These are phyloP conservation scores for Xylota sylvarum DNA, from an alignment of 2,888 invertebrate genomes.

Conservation along the genomic window DNA sequence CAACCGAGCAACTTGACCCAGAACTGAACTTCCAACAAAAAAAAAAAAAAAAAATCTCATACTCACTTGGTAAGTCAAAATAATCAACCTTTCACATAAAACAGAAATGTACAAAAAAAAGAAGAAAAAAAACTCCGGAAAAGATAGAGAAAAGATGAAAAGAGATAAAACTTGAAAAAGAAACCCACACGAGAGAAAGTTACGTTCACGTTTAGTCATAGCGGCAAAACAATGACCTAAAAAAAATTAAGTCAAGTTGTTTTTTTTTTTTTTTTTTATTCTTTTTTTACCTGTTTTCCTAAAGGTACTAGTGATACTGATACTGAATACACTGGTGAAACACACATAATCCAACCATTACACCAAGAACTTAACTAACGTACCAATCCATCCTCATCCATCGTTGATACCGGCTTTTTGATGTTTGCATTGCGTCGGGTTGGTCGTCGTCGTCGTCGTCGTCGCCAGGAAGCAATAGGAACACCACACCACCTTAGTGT, in stretches of 20 bases:
- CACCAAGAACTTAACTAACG: background rate
- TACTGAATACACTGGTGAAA: background rate
- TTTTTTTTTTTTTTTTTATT: background rate
- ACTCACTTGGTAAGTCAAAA: background rate
- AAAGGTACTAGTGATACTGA: background rate
- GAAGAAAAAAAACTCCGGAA: slow-evolving; percentile 7
- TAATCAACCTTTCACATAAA: slow-evolving; percentile 27
- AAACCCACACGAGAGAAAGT: slow-evolving; percentile 66
- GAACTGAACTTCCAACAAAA: slow-evolving; percentile 21
- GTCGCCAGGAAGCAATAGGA: background rate
- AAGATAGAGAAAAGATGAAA: slow-evolving; percentile 19
- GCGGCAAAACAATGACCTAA: slow-evolving; percentile 51
- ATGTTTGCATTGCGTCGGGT: background rate
- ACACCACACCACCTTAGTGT: slow-evolving; percentile 11
- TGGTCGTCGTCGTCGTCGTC: background rate
- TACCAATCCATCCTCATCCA: background rate
- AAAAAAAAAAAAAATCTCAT: too few relatives aligned
- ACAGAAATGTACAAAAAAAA: background rate
- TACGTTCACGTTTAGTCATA: slow-evolving; percentile 52
- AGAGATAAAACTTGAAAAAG: slow-evolving; percentile 31
- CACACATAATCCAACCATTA: background rate
- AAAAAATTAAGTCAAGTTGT: slow-evolving; percentile 48
- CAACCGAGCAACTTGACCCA: slow-evolving; percentile 51
- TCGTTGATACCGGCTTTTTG: slow-evolving; percentile 36
- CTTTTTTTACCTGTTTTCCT: background rate